Conservation (phyloP, 2,113 vertebrate genomes). For the Xiphophorus hellerii region DNA sequence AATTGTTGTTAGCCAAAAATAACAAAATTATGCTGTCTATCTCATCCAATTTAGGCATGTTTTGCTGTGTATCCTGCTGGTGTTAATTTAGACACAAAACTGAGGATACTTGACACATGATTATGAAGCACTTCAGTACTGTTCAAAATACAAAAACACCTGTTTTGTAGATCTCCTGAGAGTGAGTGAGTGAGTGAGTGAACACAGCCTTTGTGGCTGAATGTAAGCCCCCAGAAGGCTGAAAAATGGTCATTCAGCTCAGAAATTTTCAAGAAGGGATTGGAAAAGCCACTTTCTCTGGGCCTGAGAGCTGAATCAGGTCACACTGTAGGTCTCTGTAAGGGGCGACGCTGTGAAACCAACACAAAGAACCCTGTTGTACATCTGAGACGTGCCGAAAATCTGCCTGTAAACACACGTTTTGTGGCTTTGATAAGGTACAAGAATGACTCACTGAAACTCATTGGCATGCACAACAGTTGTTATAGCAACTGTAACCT, state of each 20-base stretch:
- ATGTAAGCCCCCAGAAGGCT: slow-evolving; percentile 58
- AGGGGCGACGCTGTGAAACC: not conserved
- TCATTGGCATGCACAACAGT: slow-evolving; percentile 62
- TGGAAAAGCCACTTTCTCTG: slow-evolving; percentile 28
- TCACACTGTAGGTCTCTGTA: slow-evolving; percentile 22
- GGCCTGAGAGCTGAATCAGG: slow-evolving; percentile 57
- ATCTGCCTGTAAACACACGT: not conserved
- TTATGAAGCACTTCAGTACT: not conserved
- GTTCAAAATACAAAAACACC: not conserved
- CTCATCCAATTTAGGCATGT: no score
- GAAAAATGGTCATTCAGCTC: slow-evolving; percentile 59
- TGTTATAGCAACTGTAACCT: slow-evolving; percentile 64
- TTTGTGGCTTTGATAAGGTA: slow-evolving; percentile 28
- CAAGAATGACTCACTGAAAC: slow-evolving; percentile 52
- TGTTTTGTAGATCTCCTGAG: not conserved
- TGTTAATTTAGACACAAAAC: not conserved
- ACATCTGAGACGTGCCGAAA: not conserved
- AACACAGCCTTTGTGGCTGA: not conserved
- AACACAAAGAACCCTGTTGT: not conserved
- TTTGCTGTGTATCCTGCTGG: not conserved
- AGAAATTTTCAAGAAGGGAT: slow-evolving; percentile 55
- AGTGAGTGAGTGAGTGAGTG: not conserved
- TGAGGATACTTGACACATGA: not conserved
- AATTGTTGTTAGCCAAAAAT: not conserved
- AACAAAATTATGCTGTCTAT: not conserved